Conservation (phyloP, 2,113 vertebrate species). For the Callaeas wilsoni region DNA sequence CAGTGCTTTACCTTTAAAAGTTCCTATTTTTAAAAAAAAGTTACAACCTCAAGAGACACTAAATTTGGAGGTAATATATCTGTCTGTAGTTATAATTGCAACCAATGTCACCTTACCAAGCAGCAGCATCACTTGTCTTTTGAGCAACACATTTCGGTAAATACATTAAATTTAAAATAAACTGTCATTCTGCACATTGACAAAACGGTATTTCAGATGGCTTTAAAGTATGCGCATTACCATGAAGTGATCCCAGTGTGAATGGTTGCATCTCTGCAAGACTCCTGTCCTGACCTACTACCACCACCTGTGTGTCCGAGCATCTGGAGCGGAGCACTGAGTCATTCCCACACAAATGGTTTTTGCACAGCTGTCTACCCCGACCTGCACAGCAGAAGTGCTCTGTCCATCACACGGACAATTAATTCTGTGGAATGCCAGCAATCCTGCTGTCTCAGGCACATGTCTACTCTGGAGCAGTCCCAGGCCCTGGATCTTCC, state of each 20-base stretch:
- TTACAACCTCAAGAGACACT: not conserved
- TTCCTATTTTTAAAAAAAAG: not conserved
- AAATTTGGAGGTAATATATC: not conserved
- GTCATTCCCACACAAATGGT: not conserved
- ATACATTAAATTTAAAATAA: not conserved
- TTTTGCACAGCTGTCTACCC: not conserved
- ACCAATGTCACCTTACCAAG: not conserved
- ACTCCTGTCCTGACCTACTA: not conserved
- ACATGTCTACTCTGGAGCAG: not conserved
- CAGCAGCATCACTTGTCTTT: not conserved
- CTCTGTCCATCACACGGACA: not conserved
- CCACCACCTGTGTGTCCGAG: not conserved
- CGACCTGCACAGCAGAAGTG: not conserved
- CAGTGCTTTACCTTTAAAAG: not conserved
- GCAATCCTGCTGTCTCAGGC: not conserved
- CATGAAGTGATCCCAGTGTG: not conserved
- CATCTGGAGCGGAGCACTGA: rapidly evolving
- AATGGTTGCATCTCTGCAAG: not conserved
- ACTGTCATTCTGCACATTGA: not conserved
- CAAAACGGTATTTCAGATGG: not conserved
- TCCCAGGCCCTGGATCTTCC: not conserved
- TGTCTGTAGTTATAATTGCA: not conserved
- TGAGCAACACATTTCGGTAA: not conserved
- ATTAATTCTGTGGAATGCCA: not conserved
- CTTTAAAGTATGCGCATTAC: not conserved